Evolutionary conservation across 2,113 vertebrate genomes (phyloP).

Genomic region (Nanorana parkeri): DNA sequence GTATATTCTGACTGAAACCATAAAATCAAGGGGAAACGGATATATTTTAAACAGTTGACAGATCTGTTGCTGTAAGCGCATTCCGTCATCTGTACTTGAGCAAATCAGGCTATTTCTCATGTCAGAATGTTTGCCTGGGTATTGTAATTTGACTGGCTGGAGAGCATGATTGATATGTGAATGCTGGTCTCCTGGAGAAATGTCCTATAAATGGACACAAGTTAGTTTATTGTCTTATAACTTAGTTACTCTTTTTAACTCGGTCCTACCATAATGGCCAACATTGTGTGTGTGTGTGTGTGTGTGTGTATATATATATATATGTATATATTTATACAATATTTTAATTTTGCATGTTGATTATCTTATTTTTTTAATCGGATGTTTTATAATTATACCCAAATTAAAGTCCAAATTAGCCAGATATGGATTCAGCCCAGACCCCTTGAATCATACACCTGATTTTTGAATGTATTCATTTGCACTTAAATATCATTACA

Average conservation of each 20-base stretch:
- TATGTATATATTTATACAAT: too few species aligned
- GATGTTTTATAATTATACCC: too few species aligned
- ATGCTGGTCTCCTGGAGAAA: conserved; percentile 28
- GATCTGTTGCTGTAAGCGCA: conserved; percentile 42
- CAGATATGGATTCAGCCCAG: too few species aligned
- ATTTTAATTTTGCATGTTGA: too few species aligned
- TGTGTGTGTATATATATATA: too few species aligned
- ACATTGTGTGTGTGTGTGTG: too few species aligned
- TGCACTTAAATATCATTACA: too few species aligned
- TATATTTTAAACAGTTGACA: conserved; percentile 47
- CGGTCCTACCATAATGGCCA: not conserved
- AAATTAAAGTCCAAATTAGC: too few species aligned
- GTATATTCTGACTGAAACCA: conserved; percentile 1
- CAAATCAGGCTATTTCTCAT: conserved; percentile 37
- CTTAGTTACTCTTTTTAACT: not conserved
- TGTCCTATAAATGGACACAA: conserved; percentile 7
- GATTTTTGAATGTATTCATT: too few species aligned
- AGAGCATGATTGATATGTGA: conserved; percentile 36
- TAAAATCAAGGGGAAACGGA: conserved; percentile 35
- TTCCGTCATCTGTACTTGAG: conserved; percentile 45
- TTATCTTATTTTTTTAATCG: too few species aligned
- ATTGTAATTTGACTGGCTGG: conserved; percentile 43
- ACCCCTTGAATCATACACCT: too few species aligned
- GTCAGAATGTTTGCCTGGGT: conserved; percentile 37
- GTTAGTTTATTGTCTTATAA: not conserved